Evolutionary conservation across 2,113 vertebrate species (phyloP).

Genomic region (Thomomys bottae): DNA sequence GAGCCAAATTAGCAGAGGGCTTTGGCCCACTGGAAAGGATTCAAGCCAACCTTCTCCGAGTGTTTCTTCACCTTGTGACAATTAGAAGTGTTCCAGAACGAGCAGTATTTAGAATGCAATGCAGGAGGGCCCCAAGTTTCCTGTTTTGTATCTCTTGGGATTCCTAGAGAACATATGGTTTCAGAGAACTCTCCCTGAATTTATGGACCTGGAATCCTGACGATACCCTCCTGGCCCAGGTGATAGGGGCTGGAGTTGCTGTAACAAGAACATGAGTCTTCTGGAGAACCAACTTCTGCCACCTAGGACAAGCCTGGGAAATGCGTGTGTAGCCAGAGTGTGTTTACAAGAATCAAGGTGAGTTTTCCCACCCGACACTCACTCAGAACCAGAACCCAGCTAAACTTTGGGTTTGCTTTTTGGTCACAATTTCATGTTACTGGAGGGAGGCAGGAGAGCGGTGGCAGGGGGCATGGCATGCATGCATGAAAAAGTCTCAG

Average conservation of each 20-base stretch:
- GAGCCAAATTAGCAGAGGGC: constrained; percentile 67
- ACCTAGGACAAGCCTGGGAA: not conserved
- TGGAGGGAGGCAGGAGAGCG: no score
- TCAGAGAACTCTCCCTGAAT: constrained; percentile 63
- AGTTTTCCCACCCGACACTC: not conserved
- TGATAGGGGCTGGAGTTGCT: not conserved
- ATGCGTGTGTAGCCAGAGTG: not conserved
- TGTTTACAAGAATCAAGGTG: not conserved
- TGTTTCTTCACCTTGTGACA: constrained; percentile 79
- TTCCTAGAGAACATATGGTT: constrained; percentile 60
- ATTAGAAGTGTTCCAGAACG: constrained; percentile 74
- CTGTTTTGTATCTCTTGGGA: constrained; percentile 42
- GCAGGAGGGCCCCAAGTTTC: constrained; percentile 62
- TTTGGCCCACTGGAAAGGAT: constrained; percentile 59
- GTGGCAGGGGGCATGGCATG: no score
- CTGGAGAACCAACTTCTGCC: not conserved
- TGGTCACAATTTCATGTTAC: no score
- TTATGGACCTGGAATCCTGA: constrained; percentile 61
- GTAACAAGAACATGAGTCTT: not conserved
- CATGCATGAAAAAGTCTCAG: no score
- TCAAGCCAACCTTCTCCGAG: constrained; percentile 78
- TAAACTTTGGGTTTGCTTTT: no score
- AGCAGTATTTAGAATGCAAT: constrained; percentile 77
- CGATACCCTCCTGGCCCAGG: not conserved
- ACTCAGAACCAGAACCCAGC: no score